Evolutionary conservation across 37 sponge, comb jelly and placozoan species (phyloP), one percentile per base, ranked within the genome.

Genomic region (Cliona cf. orientalis): DNA sequence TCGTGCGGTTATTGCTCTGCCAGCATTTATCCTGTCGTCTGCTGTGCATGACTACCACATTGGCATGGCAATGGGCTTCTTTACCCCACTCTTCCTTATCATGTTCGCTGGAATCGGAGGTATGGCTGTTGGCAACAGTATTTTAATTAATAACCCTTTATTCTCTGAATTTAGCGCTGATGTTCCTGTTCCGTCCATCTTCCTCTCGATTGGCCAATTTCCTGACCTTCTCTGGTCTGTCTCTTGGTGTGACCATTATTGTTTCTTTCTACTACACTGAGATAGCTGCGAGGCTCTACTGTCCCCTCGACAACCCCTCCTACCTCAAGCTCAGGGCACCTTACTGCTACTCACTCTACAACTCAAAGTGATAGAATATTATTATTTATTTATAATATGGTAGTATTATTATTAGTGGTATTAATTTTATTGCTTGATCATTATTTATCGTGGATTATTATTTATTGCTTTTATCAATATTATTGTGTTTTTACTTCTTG

Each of bases 1-100:
- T 26, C n/a, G 61, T 28, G 5, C 62, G 17, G 1, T 89, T 17
- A 39, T 86, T 66, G 75, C 55, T 17, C 42, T 87, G 2, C 22
- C 34, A 0, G 71, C 66, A 21, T 64, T 88, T 6, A n/a, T 95
- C 35, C 34, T 95, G n/a, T 91, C 93, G 6, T 69, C 95, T 2
- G 5, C 88, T 5, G 62, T 87, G 43, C 95, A 95, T 44, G 95
- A 95, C 46, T 95, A 87, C 82, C 22, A 89, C 37, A 25, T 91
- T 14, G 77, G 76, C 31, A 64, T 71, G 14, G 66, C 58, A 5
- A 28, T 88, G 29, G 72, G 85, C 41, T 95, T 84, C 79, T 80
- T 69, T 57, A 31, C 82, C 3, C 95, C 95, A 42, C 37, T 89
- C 34, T 62, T 89, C 35, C 37, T 85, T 3, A 19, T 91, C 3